These are phyloP conservation scores for Leptinotarsa juncta DNA, from an alignment of 2,888 invertebrate species.

Conservation along the genomic window DNA sequence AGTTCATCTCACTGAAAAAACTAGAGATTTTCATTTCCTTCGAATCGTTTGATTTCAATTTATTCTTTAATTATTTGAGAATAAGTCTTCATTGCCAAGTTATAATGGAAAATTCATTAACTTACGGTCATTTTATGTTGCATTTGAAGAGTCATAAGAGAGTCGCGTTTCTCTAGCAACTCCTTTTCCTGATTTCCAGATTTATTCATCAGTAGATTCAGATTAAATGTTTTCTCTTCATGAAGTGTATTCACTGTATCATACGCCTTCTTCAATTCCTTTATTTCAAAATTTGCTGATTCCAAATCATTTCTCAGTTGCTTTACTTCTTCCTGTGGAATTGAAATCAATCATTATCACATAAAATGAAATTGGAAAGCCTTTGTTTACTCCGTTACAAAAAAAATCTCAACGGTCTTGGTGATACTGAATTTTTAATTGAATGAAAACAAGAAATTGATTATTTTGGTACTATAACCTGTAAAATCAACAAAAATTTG, in stretches of 20 bases:
- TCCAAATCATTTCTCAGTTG: constrained; percentile 49
- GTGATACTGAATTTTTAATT: no score
- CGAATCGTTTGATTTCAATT: not conserved
- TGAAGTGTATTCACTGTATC: constrained; percentile 42
- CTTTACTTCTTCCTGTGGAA: constrained; percentile 48
- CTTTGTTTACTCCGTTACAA: no score
- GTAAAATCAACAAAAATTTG: no score
- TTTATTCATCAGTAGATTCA: constrained; percentile 47
- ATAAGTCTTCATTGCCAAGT: not conserved
- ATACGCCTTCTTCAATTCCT: constrained; percentile 41
- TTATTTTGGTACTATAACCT: no score
- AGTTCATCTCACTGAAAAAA: no score
- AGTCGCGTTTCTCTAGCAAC: constrained; percentile 45
- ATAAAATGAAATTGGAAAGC: no score
- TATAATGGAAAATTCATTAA: not conserved
- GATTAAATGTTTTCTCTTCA: constrained; percentile 49
- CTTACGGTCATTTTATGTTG: constrained; percentile 50
- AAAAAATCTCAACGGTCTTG: no score
- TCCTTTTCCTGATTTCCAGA: constrained; percentile 45
- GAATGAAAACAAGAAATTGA: no score
- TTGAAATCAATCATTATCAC: no score
- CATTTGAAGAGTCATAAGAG: constrained; percentile 46
- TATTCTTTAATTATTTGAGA: not conserved
- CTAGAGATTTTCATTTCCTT: no score
- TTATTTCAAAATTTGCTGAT: constrained; percentile 41